Evolutionary conservation across 2,113 vertebrate genomes (phyloP).

Genomic region (human): DNA sequence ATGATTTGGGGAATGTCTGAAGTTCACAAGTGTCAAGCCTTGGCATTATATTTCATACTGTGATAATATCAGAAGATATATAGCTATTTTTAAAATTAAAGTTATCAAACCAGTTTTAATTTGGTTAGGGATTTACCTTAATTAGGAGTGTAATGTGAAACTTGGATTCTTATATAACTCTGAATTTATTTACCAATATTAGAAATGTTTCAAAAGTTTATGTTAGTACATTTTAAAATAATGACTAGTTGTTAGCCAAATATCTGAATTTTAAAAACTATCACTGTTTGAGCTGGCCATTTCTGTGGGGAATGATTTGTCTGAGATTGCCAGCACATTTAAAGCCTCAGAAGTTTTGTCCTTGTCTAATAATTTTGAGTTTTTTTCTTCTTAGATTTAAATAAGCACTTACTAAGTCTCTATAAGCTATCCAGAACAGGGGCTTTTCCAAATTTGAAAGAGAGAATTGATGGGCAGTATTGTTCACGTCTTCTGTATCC

Average conservation of each 20-base stretch:
- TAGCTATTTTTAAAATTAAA: not conserved
- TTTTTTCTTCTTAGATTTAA: slow-evolving; percentile 29
- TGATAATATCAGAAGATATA: not conserved
- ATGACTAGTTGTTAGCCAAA: not conserved
- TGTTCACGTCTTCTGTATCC: not conserved
- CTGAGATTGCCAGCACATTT: not conserved
- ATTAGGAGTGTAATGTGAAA: not conserved
- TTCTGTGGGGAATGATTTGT: slow-evolving; percentile 16
- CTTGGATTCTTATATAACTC: slow-evolving; percentile 6
- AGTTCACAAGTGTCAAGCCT: not conserved
- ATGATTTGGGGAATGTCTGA: not conserved
- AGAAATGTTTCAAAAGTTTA: not conserved
- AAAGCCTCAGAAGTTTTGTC: not conserved
- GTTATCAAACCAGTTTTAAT: not conserved
- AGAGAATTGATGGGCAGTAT: not conserved
- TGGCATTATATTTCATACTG: not conserved
- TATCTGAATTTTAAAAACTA: not conserved
- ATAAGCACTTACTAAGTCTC: not conserved
- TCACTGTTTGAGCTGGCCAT: not conserved
- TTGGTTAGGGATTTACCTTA: not conserved
- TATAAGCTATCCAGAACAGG: not conserved
- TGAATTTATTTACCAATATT: not conserved
- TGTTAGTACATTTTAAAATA: not conserved
- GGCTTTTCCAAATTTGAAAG: not conserved
- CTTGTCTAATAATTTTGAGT: slow-evolving; percentile 29